phyloP scores from a whole-genome alignment of 2,888 invertebrate genomes.

The Nephrotoma guestfalica region DNA sequence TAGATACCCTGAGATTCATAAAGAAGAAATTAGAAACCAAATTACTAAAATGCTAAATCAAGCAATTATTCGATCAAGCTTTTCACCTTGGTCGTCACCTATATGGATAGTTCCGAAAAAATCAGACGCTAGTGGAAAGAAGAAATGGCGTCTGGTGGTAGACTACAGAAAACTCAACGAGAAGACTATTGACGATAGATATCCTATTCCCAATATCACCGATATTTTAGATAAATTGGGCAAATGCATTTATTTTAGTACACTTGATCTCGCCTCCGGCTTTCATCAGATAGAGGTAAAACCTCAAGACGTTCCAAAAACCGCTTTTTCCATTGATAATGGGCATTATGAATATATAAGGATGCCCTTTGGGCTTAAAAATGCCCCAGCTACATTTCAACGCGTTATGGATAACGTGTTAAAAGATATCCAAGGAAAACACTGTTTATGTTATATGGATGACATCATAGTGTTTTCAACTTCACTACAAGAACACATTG shows the following conservation, averaged over 20 bases:
- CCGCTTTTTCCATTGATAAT: neutral
- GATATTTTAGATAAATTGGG: too few species aligned
- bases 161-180: slow-evolving; percentile 13
- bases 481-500: neutral
- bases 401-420: neutral
- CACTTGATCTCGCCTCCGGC: too few species aligned
- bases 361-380: neutral
- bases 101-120: too few species aligned
- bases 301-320: neutral
- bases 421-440: neutral
- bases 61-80: slow-evolving; percentile 13
- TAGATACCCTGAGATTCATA: slow-evolving; percentile 17
- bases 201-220: slow-evolving; percentile 13
- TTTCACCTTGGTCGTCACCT: too few species aligned
- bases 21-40: slow-evolving; percentile 16
- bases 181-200: too few species aligned
- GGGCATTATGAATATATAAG: neutral
- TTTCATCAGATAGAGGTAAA: too few species aligned
- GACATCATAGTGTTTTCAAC: neutral
- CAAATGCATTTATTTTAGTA: too few species aligned
- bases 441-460: neutral
- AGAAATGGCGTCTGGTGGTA: slow-evolving; percentile 13
- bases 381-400: neutral
- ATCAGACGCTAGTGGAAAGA: slow-evolving; percentile 9
- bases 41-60: slow-evolving; percentile 11